Evolutionary conservation across 2,113 vertebrate genomes (phyloP).

Genomic region (Rhodinocichla rosea): DNA sequence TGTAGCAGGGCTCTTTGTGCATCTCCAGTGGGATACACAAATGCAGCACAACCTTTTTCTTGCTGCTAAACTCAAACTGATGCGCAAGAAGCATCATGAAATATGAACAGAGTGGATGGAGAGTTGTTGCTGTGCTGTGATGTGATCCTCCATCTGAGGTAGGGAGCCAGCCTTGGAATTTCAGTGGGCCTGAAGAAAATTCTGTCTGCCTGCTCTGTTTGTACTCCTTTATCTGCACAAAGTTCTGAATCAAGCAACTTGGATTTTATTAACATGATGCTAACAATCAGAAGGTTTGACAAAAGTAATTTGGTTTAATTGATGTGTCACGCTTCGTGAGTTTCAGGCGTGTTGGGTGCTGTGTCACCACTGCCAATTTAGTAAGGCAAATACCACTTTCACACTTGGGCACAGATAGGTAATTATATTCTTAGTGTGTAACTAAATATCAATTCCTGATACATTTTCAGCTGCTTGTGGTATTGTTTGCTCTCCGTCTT

Average conservation of each 20-base stretch:
- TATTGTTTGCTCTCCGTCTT: background rate
- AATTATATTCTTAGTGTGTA: background rate
- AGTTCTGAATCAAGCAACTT: background rate
- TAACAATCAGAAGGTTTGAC: background rate
- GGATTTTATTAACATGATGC: background rate
- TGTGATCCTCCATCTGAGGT: background rate
- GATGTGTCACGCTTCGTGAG: rapidly evolving
- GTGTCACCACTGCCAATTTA: background rate
- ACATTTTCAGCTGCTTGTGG: background rate
- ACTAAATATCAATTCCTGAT: background rate
- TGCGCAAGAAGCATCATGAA: background rate
- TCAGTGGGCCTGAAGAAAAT: rapidly evolving
- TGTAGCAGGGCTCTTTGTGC: background rate
- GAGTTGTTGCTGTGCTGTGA: background rate
- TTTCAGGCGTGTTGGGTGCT: rapidly evolving
- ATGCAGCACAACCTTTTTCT: background rate
- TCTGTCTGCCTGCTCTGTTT: background rate
- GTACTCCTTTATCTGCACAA: background rate
- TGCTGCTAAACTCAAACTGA: background rate
- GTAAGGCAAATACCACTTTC: background rate
- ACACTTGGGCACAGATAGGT: background rate
- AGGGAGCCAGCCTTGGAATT: background rate
- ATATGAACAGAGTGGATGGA: background rate
- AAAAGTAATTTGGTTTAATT: background rate
- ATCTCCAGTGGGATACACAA: background rate